Evolutionary conservation across 2,888 invertebrate genomes (phyloP).

Genomic region (Fissipunctia ypsillon): DNA sequence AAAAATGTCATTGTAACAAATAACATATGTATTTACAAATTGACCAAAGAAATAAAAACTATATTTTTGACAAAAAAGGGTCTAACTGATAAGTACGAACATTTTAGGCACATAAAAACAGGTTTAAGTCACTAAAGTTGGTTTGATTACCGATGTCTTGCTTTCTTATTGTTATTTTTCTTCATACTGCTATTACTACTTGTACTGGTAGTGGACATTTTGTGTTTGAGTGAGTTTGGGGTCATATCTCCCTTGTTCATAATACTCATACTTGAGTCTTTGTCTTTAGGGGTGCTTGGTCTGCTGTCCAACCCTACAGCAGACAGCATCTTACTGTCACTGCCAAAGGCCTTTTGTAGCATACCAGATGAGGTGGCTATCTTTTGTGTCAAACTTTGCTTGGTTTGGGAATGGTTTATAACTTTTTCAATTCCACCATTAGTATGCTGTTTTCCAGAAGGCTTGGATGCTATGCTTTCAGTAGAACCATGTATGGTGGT

Average conservation of each 20-base stretch:
- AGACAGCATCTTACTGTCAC: conserved; percentile 85
- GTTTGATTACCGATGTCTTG: conserved; percentile 93
- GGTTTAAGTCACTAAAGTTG: conserved; percentile 22
- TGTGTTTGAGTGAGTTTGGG: conserved; percentile 89
- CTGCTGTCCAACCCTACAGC: conserved; percentile 86
- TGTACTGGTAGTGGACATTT: conserved; percentile 81
- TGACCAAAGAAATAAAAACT: conserved; percentile 70
- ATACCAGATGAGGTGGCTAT: conserved; percentile 83
- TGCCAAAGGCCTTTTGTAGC: conserved; percentile 84
- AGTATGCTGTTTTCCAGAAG: conserved; percentile 88
- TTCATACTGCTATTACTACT: conserved; percentile 91
- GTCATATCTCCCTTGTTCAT: conserved; percentile 83
- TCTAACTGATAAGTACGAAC: conserved; percentile 62
- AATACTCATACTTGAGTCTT: conserved; percentile 79
- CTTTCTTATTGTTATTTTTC: conserved; percentile 95
- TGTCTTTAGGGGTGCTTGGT: conserved; percentile 88
- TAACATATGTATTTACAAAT: conserved; percentile 69
- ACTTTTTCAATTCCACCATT: conserved; percentile 86
- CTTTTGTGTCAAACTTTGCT: conserved; percentile 85
- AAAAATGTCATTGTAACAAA: conserved; percentile 54
- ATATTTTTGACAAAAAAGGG: conserved; percentile 51
- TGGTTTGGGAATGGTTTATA: conserved; percentile 80
- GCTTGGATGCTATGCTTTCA: conserved; percentile 88
- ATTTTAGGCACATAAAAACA: conserved; percentile 47
- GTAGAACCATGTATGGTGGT: conserved; percentile 89